phyloP scores from a whole-genome alignment of 1,140 invertebrate species.

The Wiebesia pumilae region DNA sequence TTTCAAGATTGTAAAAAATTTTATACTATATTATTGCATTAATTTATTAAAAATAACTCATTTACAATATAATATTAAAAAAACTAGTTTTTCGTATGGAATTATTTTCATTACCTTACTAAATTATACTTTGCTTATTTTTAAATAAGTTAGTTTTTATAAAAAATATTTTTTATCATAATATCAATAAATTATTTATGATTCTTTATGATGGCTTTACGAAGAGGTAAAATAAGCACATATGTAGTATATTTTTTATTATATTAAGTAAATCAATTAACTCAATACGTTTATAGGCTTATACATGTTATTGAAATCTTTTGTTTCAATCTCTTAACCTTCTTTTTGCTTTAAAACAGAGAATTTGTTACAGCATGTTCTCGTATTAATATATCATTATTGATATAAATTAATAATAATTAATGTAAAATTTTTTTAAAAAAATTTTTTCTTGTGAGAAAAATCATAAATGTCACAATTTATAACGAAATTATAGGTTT shows the following conservation, averaged over 20 bases:
- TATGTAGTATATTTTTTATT: background rate
- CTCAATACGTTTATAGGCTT: background rate
- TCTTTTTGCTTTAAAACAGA: background rate
- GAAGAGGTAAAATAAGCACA: background rate
- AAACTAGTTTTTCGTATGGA: too few species aligned
- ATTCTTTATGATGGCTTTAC: too few species aligned
- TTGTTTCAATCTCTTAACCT: background rate
- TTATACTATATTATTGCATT: too few species aligned
- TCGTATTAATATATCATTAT: background rate
- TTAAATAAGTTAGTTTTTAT: too few species aligned
- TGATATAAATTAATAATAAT: background rate
- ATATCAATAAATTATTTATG: too few species aligned
- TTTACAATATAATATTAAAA: too few species aligned
- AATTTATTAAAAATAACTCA: too few species aligned
- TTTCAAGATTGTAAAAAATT: too few species aligned
- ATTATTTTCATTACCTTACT: too few species aligned
- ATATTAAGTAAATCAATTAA: background rate
- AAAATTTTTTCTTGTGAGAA: background rate
- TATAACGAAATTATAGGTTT: background rate
- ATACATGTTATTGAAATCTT: background rate
- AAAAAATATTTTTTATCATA: too few species aligned
- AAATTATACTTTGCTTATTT: too few species aligned
- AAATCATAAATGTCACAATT: background rate
- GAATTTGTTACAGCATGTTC: background rate
- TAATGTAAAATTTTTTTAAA: background rate